phyloP scores from a whole-genome alignment of 2,888 invertebrate species.

The Polylopha cassiicola region DNA sequence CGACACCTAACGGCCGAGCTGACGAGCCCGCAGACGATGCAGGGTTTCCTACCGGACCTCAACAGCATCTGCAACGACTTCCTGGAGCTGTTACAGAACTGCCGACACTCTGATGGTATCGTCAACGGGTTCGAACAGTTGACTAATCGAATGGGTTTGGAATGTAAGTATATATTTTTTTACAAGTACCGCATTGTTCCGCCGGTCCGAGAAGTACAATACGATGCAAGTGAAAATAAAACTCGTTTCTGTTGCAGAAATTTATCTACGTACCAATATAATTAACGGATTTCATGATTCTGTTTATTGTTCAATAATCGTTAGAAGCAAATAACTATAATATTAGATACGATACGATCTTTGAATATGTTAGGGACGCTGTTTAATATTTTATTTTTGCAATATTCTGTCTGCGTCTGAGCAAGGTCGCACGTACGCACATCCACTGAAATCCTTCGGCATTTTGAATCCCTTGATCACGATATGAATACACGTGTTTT shows the following conservation, averaged over 20 bases:
- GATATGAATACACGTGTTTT: constrained; percentile 4
- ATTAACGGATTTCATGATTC: too few relatives aligned
- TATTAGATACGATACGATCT: too few relatives aligned
- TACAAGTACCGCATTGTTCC: constrained; percentile 21
- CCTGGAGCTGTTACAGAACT: constrained; percentile 78
- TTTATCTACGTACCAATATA: too few relatives aligned
- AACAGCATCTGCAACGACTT: constrained; percentile 88
- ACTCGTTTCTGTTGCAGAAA: too few relatives aligned
- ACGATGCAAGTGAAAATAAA: too few relatives aligned
- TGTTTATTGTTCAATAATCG: too few relatives aligned
- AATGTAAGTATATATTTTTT: constrained; percentile 74
- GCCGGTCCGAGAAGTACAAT: too few relatives aligned
- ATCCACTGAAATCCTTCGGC: constrained; percentile 3
- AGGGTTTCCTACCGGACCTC: constrained; percentile 84
- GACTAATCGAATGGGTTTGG: constrained; percentile 87
- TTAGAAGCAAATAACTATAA: too few relatives aligned
- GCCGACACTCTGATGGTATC: constrained; percentile 67
- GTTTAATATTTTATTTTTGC: not conserved
- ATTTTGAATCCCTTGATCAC: constrained; percentile 3
- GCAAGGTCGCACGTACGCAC: constrained; percentile 2
- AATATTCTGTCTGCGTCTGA: constrained; percentile 1
- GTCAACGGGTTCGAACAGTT: constrained; percentile 83
- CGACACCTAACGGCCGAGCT: constrained; percentile 84
- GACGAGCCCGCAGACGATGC: constrained; percentile 85
- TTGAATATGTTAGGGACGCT: not conserved